Evolutionary conservation across 2,113 vertebrate species (phyloP).

Genomic region (Danionella cerebrum): DNA sequence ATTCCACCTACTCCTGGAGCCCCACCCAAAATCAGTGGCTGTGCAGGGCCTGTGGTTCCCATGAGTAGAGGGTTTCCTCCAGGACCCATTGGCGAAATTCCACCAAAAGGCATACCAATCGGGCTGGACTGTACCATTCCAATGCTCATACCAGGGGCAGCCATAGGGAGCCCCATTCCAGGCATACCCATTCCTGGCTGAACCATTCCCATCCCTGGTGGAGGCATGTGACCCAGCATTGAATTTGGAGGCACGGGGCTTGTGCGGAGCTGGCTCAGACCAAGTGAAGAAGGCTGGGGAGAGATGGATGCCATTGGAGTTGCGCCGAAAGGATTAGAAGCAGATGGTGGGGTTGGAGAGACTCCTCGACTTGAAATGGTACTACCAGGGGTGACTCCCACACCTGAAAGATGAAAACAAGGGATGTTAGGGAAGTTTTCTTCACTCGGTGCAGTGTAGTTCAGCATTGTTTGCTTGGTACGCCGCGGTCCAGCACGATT

Average conservation of each 20-base stretch:
- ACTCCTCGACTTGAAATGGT: conserved; percentile 65
- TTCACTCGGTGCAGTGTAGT: too few species aligned
- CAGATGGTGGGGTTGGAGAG: conserved; percentile 56
- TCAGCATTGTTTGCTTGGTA: too few species aligned
- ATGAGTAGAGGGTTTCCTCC: conserved; percentile 53
- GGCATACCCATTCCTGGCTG: conserved; percentile 59
- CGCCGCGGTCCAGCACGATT: too few species aligned
- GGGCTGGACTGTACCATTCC: conserved; percentile 70
- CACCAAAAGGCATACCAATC: conserved; percentile 70
- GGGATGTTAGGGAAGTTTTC: neutral
- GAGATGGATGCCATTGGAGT: conserved; percentile 59
- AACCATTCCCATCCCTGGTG: conserved; percentile 48
- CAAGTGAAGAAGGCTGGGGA: conserved; percentile 69
- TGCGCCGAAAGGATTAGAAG: conserved; percentile 55
- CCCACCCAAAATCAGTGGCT: conserved; percentile 76
- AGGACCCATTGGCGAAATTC: conserved; percentile 66
- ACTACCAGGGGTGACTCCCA: conserved; percentile 59
- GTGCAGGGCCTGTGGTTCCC: conserved; percentile 48
- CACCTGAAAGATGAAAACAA: conserved; percentile 33
- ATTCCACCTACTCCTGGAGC: conserved; percentile 54
- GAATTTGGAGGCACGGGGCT: conserved; percentile 76
- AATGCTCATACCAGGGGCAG: conserved; percentile 58
- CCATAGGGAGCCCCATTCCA: conserved; percentile 50
- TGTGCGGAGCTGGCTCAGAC: conserved; percentile 76
- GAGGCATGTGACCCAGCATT: conserved; percentile 59